These are phyloP conservation scores for Lindbergichthys nudifrons DNA, from an alignment of 2,797 vertebrate genomes.

Conservation along the genomic window DNA sequence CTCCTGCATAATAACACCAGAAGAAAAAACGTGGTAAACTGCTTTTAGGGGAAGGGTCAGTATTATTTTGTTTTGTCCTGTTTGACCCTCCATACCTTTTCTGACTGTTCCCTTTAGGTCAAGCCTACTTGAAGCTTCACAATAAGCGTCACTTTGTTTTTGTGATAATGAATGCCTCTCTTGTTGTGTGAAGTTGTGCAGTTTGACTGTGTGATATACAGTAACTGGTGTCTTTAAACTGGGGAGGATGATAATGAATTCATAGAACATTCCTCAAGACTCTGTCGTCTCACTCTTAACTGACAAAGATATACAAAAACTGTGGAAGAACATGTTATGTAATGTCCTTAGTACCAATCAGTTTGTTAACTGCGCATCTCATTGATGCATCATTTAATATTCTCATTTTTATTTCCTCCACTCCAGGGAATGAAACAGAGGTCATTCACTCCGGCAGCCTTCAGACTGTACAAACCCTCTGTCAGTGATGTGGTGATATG, in stretches of 20 bases:
- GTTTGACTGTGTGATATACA: conserved; percentile 6
- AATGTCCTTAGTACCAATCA: not conserved
- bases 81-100: not conserved
- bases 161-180: conserved; percentile 17
- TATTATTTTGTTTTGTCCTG: conserved; percentile 3
- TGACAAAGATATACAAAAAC: not conserved
- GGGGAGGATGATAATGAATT: conserved; percentile 14
- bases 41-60: not conserved
- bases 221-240: conserved; percentile 20
- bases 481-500: not conserved
- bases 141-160: conserved; percentile 9
- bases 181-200: not conserved
- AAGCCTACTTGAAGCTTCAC: not conserved
- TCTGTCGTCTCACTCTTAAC: conserved; percentile 6
- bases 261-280: conserved; percentile 17
- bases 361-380: not conserved
- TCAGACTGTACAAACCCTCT: conserved; percentile 1
- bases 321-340: conserved; percentile 11
- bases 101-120: not conserved
- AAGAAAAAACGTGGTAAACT: not conserved
- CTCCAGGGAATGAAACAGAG: not conserved
- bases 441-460: not conserved
- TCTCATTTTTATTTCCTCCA: not conserved
- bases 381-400: not conserved
- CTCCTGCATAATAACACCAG: not conserved